These are phyloP conservation scores for Boloria selene DNA, from an alignment of 2,888 invertebrate genomes.

Conservation along the genomic window DNA sequence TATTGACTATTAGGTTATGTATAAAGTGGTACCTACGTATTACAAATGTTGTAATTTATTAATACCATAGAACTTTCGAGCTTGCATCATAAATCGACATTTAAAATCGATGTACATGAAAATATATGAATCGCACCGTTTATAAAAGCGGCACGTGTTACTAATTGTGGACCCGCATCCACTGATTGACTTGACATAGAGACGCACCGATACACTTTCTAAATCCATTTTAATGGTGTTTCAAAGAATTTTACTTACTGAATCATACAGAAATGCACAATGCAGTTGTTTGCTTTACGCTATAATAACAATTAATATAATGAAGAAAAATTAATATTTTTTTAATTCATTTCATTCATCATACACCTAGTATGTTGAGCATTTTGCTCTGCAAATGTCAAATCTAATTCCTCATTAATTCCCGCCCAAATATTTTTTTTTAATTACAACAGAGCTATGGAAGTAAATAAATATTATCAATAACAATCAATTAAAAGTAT, in stretches of 20 bases:
- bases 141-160: constrained; percentile 69
- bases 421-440: constrained; percentile 3
- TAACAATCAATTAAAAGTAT: neutral
- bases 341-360: too few relatives aligned
- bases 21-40: constrained; percentile 36
- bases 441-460: neutral
- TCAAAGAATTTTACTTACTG: neutral
- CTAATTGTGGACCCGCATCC: constrained; percentile 77
- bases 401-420: neutral
- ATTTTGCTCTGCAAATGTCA: neutral
- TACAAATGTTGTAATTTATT: neutral
- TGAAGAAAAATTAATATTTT: too few relatives aligned
- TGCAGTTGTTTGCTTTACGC: too few relatives aligned
- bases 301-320: too few relatives aligned
- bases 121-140: constrained; percentile 70
- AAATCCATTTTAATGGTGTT: constrained; percentile 27
- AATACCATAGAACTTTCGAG: neutral
- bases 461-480: neutral
- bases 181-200: constrained; percentile 68
- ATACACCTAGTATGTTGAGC: too few relatives aligned
- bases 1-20: constrained; percentile 32
- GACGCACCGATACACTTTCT: constrained; percentile 70
- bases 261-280: neutral
- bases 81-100: constrained; percentile 17
- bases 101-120: constrained; percentile 56